phyloP scores from a whole-genome alignment of 2,797 vertebrate genomes.

The Labeo calbasu region DNA sequence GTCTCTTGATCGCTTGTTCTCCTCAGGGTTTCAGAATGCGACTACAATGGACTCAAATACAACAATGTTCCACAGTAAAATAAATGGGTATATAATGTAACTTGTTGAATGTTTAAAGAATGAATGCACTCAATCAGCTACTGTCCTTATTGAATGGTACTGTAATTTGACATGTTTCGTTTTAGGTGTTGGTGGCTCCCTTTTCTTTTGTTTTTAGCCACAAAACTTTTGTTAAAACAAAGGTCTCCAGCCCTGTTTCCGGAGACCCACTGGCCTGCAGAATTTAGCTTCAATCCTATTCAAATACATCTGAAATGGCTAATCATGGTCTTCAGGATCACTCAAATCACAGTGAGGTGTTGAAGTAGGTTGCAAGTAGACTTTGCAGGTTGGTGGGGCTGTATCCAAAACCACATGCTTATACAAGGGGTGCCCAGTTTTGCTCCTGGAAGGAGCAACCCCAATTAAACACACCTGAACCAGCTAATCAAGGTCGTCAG shows the following conservation, averaged over 20 bases:
- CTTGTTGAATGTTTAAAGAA: background rate
- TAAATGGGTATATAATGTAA: background rate
- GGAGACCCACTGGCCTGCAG: background rate
- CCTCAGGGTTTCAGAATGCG: background rate
- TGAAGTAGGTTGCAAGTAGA: background rate
- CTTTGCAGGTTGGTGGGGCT: background rate
- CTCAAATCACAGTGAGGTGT: background rate
- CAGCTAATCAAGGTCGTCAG: background rate
- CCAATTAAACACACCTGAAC: background rate
- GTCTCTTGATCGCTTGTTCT: background rate
- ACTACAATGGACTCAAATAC: background rate
- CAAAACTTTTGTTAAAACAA: background rate
- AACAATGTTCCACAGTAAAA: background rate
- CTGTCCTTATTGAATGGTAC: too few relatives aligned
- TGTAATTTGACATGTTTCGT: background rate
- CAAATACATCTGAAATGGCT: background rate
- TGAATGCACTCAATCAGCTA: background rate
- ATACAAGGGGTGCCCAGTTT: background rate
- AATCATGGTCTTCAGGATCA: background rate
- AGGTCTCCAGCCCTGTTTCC: background rate
- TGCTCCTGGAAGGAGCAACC: background rate
- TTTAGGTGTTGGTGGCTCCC: background rate
- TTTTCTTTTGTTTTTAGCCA: too few relatives aligned
- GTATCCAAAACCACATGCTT: background rate
- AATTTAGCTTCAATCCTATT: background rate